Conservation (phyloP, 2,888 invertebrate genomes). For the Campaea margaritaria region DNA sequence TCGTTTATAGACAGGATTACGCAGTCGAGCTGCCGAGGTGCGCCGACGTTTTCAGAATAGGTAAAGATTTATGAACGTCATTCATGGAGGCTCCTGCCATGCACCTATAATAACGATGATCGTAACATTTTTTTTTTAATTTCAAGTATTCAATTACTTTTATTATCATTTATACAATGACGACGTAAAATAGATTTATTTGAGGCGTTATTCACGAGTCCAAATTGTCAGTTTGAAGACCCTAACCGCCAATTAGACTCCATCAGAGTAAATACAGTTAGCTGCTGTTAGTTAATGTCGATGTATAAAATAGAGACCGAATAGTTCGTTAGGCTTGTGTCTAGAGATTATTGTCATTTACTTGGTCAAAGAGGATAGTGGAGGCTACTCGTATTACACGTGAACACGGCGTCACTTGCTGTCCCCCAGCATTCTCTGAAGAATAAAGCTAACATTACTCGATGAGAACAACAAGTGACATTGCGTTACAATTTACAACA, state of each 20-base stretch:
- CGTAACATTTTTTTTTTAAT: too few relatives aligned
- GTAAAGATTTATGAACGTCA: too few relatives aligned
- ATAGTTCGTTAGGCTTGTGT: constrained; percentile 71
- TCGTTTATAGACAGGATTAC: too few relatives aligned
- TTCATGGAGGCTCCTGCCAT: too few relatives aligned
- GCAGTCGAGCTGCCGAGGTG: too few relatives aligned
- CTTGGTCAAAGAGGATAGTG: constrained; percentile 72
- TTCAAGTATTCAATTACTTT: too few relatives aligned
- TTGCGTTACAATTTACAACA: constrained; percentile 51
- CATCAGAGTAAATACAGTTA: constrained; percentile 2
- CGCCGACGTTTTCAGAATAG: too few relatives aligned
- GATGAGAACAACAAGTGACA: constrained; percentile 48
- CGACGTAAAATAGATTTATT: too few relatives aligned
- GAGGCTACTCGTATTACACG: constrained; percentile 49
- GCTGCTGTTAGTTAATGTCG: constrained; percentile 29
- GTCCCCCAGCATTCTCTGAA: constrained; percentile 51
- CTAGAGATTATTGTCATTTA: constrained; percentile 83
- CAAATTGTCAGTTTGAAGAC: background rate
- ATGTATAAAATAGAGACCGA: constrained; percentile 51
- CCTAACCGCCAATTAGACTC: background rate
- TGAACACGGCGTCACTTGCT: constrained; percentile 48
- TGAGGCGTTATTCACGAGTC: background rate
- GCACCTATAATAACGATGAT: too few relatives aligned
- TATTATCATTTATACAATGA: too few relatives aligned
- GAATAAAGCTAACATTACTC: constrained; percentile 50